Evolutionary conservation across 92 coral and sea anemone species (phyloP), one percentile per base, ranked within the genome.

Genomic region (Montipora capitata): DNA sequence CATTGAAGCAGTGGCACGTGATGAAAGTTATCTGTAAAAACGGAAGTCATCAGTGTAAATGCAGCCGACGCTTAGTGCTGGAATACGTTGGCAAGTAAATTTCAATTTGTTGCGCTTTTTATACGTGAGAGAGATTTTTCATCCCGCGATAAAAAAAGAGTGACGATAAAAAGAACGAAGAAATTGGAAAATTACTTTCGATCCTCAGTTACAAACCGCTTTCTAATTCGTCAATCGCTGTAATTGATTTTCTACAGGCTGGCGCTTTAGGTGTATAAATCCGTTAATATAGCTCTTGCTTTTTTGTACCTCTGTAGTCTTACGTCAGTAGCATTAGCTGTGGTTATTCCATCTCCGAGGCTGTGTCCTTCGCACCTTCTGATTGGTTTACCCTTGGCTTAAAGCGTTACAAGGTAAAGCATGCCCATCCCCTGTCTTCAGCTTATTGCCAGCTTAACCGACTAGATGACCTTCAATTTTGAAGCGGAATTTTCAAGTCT

Each of bases 291-390:
- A 5, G 52, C 52, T 5, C 52, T 61, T 12, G 18, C 66, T 13
- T 14, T 17, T 13, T 27, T 38, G 38, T 43, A 45, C 54, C 13
- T 82, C 40, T 59, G 3, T 86, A 97, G 99, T 96, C 92, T 0
- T 96, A 90, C 72, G 94, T 90, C 87, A 93, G 96, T 35, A 90
- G 88, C 40, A 18, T 97, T 18, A 90, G 96, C 10, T 85, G 96
- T 84, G 99, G 99, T 3, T 94, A 92, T 87, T 88, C 97, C 10
- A 82, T 97, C 13, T 91, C 99, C 10, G 99, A 97, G 86, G 72
- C 96, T 10, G 99, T 97, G 5, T 81, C 95, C 41, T 90, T 95
- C 64, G 98, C 99, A 2, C 89, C 95, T 4, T 80, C 90, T 70
- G 91, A 92, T 57, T 92, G 98, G 96, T 15, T 96, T 10, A 64